These are phyloP conservation scores for Pseudopodoces humilis DNA, from an alignment of 2,113 vertebrate genomes.

Conservation along the genomic window DNA sequence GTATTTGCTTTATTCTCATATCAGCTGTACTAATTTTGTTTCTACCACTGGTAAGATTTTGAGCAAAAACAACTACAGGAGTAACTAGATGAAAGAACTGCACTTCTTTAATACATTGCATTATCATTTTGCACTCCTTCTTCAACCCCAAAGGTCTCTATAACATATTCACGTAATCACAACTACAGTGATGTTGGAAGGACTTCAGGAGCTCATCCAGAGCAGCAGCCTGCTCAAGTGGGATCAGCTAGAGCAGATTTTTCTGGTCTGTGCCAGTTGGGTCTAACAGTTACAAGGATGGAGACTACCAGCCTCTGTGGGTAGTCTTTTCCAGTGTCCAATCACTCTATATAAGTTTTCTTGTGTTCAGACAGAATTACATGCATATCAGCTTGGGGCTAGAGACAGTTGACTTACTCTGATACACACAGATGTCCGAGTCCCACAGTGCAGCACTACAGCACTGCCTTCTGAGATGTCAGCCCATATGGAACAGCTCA, in stretches of 20 bases:
- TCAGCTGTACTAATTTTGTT: background rate
- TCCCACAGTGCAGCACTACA: background rate
- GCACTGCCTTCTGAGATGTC: background rate
- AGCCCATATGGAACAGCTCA: background rate
- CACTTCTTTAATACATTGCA: background rate
- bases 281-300: background rate
- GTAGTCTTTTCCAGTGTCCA: background rate
- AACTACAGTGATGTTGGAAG: background rate
- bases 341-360: background rate
- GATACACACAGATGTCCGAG: background rate
- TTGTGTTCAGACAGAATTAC: background rate
- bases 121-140: background rate
- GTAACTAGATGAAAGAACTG: background rate
- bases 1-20: background rate
- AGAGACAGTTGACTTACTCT: background rate
- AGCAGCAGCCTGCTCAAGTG: background rate
- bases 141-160: background rate
- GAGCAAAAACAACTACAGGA: background rate
- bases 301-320: background rate
- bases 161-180: background rate
- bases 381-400: rapidly evolving
- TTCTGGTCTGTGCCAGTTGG: background rate
- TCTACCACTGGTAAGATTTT: background rate
- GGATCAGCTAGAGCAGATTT: background rate
- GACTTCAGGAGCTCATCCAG: background rate